These are phyloP conservation scores for Zaprionus tsacasi DNA, from an alignment of 1,140 invertebrate genomes.

Conservation along the genomic window DNA sequence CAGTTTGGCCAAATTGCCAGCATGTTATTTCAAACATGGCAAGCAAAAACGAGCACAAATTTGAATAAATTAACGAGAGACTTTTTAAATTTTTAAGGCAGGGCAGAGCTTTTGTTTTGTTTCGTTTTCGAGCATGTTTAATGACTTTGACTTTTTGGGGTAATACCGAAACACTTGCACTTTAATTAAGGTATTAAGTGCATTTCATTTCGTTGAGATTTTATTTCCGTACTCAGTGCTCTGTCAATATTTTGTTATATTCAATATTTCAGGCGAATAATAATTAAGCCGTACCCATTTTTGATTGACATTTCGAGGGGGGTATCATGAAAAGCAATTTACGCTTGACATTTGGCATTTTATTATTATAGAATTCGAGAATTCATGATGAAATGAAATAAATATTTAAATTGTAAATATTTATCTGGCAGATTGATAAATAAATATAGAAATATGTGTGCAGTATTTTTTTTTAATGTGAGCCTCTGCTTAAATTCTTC, in stretches of 20 bases:
- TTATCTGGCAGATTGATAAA: background rate
- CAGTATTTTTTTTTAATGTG: background rate
- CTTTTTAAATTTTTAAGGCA: background rate
- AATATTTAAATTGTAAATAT: background rate
- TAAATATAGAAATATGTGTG: background rate
- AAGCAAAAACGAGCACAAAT: constrained; percentile 2
- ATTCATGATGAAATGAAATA: background rate
- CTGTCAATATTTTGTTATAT: background rate
- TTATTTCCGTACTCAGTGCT: background rate
- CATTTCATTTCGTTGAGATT: background rate
- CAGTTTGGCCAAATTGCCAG: constrained; percentile 36
- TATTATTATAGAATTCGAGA: background rate
- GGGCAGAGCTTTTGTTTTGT: background rate
- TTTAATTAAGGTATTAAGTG: background rate
- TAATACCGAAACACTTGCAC: background rate
- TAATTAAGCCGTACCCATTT: background rate
- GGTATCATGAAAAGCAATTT: constrained; percentile 1
- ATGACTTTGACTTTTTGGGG: background rate
- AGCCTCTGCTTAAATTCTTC: background rate
- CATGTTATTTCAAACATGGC: constrained; percentile 6
- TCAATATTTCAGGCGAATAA: constrained; percentile 1
- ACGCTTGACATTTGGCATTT: background rate
- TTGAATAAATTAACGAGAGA: constrained; percentile 4
- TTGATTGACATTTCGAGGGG: background rate
- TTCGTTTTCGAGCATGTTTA: background rate